Conservation (phyloP, 2,113 vertebrate species). For the Oenanthe melanoleuca region DNA sequence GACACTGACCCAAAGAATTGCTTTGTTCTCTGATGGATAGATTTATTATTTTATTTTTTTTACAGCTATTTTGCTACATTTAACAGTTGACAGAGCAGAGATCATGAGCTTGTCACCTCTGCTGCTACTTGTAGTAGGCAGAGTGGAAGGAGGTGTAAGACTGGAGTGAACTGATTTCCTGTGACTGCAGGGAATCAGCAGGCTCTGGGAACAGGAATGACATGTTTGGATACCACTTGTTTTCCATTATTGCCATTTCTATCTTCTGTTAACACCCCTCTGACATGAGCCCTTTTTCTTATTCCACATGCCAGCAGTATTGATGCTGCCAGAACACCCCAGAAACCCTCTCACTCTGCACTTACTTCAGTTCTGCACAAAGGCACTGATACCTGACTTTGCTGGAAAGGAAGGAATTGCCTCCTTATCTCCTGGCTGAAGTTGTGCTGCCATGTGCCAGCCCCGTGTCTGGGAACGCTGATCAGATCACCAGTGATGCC, state of each 20-base stretch:
- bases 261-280: background rate
- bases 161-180: background rate
- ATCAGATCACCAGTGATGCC: background rate
- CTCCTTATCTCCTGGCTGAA: background rate
- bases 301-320: background rate
- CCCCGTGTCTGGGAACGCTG: background rate
- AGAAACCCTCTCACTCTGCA: fast-evolving
- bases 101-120: background rate
- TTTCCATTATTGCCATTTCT: background rate
- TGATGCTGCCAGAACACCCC: background rate
- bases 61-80: background rate
- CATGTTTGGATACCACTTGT: background rate
- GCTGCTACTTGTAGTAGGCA: background rate
- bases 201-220: background rate
- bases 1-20: background rate
- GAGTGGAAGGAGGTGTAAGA: background rate
- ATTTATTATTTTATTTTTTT: background rate
- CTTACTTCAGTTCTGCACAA: background rate
- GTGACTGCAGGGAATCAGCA: background rate
- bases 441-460: background rate
- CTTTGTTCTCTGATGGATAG: background rate
- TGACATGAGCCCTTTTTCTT: background rate
- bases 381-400: background rate
- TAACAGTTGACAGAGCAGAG: background rate
- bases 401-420: background rate